These are phyloP conservation scores for Illadopsis cleaveri DNA, from an alignment of 2,113 vertebrate genomes.

Conservation along the genomic window DNA sequence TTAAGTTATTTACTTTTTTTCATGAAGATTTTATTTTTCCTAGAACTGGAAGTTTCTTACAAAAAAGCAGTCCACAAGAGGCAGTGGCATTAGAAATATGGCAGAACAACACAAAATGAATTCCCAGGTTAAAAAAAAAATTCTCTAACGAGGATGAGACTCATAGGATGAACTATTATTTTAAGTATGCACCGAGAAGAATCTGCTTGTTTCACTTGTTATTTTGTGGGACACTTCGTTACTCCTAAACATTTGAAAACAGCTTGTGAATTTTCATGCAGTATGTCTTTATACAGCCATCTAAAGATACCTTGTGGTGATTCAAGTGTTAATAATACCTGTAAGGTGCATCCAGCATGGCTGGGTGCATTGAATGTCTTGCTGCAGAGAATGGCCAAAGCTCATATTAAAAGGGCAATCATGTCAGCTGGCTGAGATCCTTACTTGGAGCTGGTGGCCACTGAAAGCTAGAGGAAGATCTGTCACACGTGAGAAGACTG, in stretches of 20 bases:
- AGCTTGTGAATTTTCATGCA: not conserved
- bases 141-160: not conserved
- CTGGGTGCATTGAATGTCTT: not conserved
- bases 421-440: not conserved
- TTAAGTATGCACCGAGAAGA: not conserved
- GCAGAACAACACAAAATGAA: not conserved
- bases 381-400: not conserved
- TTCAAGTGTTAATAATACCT: not conserved
- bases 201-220: not conserved
- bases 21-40: not conserved
- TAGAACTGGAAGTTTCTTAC: not conserved
- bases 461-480: not conserved
- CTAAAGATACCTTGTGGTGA: slow-evolving; percentile 1
- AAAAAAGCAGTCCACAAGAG: not conserved
- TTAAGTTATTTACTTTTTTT: not conserved
- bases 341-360: not conserved
- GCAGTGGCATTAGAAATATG: not conserved
- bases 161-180: not conserved
- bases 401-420: not conserved
- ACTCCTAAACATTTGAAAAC: slow-evolving; percentile 1
- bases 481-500: not conserved
- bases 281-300: not conserved
- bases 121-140: not conserved
- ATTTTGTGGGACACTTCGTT: not conserved
- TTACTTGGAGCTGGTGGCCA: not conserved